phyloP scores from a whole-genome alignment of 2,113 vertebrate species.

The Clarias macrocephalus region DNA sequence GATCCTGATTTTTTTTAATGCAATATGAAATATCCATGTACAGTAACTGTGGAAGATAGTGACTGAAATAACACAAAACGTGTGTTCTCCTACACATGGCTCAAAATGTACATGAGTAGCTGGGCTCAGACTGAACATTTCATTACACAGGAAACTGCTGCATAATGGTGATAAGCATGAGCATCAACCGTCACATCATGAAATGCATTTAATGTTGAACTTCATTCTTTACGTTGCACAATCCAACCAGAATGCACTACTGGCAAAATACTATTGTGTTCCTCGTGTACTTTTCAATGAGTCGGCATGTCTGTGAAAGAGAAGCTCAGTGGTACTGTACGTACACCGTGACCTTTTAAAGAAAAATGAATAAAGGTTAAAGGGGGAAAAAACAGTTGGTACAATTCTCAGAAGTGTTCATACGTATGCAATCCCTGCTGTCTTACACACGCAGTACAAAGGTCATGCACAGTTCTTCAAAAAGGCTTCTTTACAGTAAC shows the following conservation, averaged over 20 bases:
- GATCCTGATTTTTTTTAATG: background rate
- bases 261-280: background rate
- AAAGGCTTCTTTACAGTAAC: background rate
- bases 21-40: background rate
- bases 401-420: background rate
- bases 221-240: background rate
- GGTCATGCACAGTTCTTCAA: background rate
- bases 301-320: background rate
- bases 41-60: background rate
- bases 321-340: background rate
- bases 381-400: background rate
- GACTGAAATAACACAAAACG: background rate
- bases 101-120: background rate
- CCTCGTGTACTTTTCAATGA: background rate
- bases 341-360: background rate
- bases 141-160: slow-evolving; percentile 8
- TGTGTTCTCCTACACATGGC: too few species aligned
- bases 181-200: background rate
- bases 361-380: background rate
- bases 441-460: too few species aligned
- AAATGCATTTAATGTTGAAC: background rate
- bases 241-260: too few species aligned
- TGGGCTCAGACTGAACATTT: background rate
- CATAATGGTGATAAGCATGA: background rate
- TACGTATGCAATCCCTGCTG: background rate